These are phyloP conservation scores for Drosophila antonietae DNA, from an alignment of 2,888 invertebrate species.

Conservation along the genomic window DNA sequence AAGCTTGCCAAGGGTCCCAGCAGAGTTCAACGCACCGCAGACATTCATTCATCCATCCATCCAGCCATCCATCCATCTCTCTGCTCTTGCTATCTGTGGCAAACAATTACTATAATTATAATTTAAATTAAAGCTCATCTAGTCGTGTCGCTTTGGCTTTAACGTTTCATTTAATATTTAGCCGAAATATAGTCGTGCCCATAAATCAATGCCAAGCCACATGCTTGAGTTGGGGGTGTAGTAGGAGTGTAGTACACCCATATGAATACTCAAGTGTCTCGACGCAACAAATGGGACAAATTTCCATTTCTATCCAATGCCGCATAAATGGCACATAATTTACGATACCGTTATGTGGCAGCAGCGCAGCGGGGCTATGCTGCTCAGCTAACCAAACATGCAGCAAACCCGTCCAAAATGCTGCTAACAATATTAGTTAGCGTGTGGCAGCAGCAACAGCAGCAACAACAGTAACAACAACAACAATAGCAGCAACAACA, in stretches of 20 bases:
- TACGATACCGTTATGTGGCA: constrained; percentile 74
- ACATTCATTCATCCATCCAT: too few relatives aligned
- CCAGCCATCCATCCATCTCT: background rate
- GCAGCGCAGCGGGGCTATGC: constrained; percentile 38
- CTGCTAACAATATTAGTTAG: constrained; percentile 77
- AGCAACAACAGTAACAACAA: constrained; percentile 58
- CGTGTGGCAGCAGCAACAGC: constrained; percentile 47
- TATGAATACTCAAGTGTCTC: constrained; percentile 77
- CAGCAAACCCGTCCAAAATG: constrained; percentile 74
- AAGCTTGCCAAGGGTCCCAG: constrained; percentile 8
- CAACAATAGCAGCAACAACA: constrained; percentile 40
- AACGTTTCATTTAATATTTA: constrained; percentile 77
- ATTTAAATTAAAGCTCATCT: constrained; percentile 55
- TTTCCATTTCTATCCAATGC: constrained; percentile 79
- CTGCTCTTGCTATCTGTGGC: constrained; percentile 9
- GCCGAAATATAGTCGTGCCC: constrained; percentile 59
- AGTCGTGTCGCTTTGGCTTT: constrained; percentile 43
- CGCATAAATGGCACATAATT: constrained; percentile 79
- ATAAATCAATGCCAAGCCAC: constrained; percentile 76
- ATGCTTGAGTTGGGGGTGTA: constrained; percentile 31
- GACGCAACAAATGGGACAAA: constrained; percentile 75
- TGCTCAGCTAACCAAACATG: constrained; percentile 70
- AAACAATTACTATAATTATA: constrained; percentile 46
- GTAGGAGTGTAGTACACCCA: constrained; percentile 35
- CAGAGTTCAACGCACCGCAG: constrained; percentile 41